Conservation (phyloP, 2,113 vertebrate genomes). For the Porphyrio hochstetteri region DNA sequence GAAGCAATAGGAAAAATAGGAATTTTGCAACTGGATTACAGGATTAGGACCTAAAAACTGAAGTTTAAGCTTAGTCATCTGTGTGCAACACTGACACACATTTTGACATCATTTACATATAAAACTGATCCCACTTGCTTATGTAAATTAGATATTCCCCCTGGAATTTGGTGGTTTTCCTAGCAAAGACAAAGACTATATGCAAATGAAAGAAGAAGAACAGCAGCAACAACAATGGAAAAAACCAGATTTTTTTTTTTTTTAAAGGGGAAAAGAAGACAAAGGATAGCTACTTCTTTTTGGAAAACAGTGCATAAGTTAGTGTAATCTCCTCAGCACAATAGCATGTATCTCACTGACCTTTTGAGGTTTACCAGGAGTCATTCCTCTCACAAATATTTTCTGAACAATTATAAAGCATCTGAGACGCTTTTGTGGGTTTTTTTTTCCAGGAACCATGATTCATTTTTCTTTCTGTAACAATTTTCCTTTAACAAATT, state of each 20-base stretch:
- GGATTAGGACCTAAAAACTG: neutral
- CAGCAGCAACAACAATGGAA: neutral
- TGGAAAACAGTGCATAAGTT: neutral
- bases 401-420: neutral
- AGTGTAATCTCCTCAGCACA: neutral
- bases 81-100: neutral
- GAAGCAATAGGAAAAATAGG: neutral
- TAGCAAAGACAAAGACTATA: neutral
- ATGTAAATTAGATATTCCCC: neutral
- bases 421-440: neutral
- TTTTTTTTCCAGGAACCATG: neutral
- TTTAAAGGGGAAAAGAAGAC: neutral
- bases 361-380: neutral
- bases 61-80: neutral
- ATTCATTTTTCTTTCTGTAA: neutral
- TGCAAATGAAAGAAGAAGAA: neutral
- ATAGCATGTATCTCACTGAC: neutral
- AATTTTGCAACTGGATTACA: neutral
- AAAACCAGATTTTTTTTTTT: neutral
- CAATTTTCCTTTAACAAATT: neutral
- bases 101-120: neutral
- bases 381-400: neutral
- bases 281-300: neutral
- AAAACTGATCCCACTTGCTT: neutral
- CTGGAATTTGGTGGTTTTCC: neutral